These are phyloP conservation scores for Lycopodina hypogea DNA, from an alignment of 37 sponge, comb jelly and placozoan species.

Conservation along the genomic window DNA sequence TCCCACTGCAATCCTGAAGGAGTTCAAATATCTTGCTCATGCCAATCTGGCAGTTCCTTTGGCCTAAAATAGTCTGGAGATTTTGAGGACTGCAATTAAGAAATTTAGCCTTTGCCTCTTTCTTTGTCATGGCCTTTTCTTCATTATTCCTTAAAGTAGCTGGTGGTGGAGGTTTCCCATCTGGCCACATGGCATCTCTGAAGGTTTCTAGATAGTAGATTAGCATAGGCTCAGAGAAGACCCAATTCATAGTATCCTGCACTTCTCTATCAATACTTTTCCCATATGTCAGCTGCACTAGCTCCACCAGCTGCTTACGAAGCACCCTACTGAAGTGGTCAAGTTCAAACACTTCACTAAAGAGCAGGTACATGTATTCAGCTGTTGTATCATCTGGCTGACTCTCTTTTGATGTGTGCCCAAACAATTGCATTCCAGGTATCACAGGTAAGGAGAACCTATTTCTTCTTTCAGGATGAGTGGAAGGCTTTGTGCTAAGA, in stretches of 20 bases:
- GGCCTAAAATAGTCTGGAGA: conserved; percentile 70
- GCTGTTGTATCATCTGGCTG: conserved; percentile 28
- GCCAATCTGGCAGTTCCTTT: conserved; percentile 69
- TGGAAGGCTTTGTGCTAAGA: conserved; percentile 17
- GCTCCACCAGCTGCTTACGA: conserved; percentile 67
- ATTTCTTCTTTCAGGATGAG: conserved; percentile 11
- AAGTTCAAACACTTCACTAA: conserved; percentile 88
- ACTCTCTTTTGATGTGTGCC: conserved; percentile 12
- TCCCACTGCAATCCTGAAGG: conserved; percentile 61
- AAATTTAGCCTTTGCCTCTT: conserved; percentile 64
- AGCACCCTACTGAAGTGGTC: conserved; percentile 66
- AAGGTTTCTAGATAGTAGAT: conserved; percentile 73
- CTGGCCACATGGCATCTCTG: conserved; percentile 68
- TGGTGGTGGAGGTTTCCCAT: conserved; percentile 35
- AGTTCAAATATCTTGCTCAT: conserved; percentile 64
- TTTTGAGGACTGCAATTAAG: conserved; percentile 62
- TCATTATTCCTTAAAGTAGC: conserved; percentile 59
- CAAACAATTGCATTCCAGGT: neutral
- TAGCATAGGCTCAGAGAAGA: conserved; percentile 83
- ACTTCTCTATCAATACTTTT: conserved; percentile 72
- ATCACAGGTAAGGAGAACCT: conserved; percentile 12
- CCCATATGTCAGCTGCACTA: conserved; percentile 87
- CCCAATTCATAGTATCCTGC: conserved; percentile 74
- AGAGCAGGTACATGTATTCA: conserved; percentile 70
- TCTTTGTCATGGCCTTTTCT: conserved; percentile 62